Evolutionary conservation across 2,797 vertebrate species (phyloP).

Genomic region (Tangara arthus): DNA sequence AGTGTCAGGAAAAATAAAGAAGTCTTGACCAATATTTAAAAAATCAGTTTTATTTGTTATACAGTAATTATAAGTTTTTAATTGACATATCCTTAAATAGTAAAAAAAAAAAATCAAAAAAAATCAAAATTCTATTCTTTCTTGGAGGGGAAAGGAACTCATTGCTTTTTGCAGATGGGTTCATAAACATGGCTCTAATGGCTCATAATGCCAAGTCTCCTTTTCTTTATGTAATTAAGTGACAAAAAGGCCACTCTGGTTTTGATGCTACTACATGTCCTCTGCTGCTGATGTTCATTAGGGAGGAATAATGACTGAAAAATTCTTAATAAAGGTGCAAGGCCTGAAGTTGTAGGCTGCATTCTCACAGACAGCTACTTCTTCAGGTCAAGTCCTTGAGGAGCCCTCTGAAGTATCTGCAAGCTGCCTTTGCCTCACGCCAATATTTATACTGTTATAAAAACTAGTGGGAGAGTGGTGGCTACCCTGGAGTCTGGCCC

Average conservation of each 20-base stretch:
- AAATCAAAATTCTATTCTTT: neutral
- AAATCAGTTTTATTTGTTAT: neutral
- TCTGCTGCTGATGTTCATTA: accelerated
- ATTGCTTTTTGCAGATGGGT: neutral
- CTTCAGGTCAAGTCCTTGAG: neutral
- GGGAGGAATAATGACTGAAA: neutral
- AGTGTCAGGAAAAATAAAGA: neutral
- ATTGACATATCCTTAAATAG: neutral
- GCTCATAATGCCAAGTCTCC: neutral
- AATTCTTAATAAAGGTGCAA: neutral
- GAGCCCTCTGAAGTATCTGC: neutral
- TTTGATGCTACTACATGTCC: neutral
- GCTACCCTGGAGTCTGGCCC: neutral
- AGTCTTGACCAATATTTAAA: neutral
- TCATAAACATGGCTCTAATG: neutral
- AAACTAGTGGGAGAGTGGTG: neutral
- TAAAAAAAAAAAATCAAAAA: neutral
- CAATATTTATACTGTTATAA: neutral
- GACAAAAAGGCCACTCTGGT: neutral
- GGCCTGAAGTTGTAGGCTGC: neutral
- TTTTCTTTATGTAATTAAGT: neutral
- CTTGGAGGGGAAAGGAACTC: neutral
- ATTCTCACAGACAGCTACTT: neutral
- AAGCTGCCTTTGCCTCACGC: neutral
- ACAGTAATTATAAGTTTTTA: neutral